Evolutionary conservation across 1,140 invertebrate species (phyloP).

Genomic region (Leptinotarsa texana): DNA sequence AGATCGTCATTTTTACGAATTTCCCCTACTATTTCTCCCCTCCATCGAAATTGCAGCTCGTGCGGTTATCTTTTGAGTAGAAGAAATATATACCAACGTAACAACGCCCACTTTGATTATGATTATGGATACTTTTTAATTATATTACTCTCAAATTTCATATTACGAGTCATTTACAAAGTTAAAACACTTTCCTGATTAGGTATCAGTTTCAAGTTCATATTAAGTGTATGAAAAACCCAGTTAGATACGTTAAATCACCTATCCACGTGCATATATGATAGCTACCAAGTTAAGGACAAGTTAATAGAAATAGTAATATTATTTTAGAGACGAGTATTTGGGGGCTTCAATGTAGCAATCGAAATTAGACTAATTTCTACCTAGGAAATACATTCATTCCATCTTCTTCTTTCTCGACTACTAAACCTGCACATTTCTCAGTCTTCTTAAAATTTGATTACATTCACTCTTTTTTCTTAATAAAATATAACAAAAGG

Average conservation of each 20-base stretch:
- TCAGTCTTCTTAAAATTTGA: constrained; percentile 1
- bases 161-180: background rate
- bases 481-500: constrained; percentile 26
- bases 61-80: background rate
- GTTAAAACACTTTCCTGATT: too few species aligned
- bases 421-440: background rate
- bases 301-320: background rate
- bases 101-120: constrained; percentile 16
- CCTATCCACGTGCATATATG: background rate
- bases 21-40: background rate
- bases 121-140: background rate
- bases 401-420: background rate
- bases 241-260: background rate
- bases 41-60: background rate
- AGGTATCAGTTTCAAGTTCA: too few species aligned
- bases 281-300: background rate
- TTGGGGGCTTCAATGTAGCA: background rate
- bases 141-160: background rate
- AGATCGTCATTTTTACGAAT: background rate
- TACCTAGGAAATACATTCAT: background rate
- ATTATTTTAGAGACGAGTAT: too few species aligned
- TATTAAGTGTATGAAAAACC: too few species aligned
- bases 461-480: constrained; percentile 6
- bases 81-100: background rate
- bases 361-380: background rate